Evolutionary conservation across 2,888 invertebrate species (phyloP).

Genomic region (Drosophila nr. perissopoda): DNA sequence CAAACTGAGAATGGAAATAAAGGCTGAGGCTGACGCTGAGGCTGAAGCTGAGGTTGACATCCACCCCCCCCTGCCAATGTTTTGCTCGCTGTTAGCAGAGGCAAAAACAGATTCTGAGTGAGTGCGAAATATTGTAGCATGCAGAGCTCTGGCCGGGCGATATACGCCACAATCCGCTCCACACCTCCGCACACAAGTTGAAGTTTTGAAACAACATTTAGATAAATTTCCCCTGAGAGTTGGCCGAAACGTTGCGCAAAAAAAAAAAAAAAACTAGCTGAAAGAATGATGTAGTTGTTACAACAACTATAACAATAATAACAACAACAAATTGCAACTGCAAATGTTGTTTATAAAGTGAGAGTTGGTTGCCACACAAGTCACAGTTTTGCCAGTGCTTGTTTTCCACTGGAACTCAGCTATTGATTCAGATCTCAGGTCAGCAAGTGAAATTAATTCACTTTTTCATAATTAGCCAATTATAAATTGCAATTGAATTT

Average conservation of each 20-base stretch:
- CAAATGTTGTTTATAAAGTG: conserved; percentile 17
- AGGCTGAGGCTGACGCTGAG: not conserved
- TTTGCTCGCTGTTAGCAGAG: conserved; percentile 31
- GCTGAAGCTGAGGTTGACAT: not conserved
- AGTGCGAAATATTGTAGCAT: conserved; percentile 70
- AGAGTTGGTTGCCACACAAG: conserved; percentile 14
- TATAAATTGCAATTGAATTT: not conserved
- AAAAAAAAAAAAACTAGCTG: conserved; percentile 11
- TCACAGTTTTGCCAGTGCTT: not conserved
- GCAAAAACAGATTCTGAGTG: conserved; percentile 72
- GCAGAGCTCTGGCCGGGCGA: conserved; percentile 9
- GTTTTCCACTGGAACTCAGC: not conserved
- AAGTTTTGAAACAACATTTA: conserved; percentile 82
- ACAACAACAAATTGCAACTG: conserved; percentile 34
- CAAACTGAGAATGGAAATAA: conserved; percentile 10
- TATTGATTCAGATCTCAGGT: not conserved
- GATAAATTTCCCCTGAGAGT: conserved; percentile 81
- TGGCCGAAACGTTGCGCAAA: conserved; percentile 25
- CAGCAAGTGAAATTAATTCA: not conserved
- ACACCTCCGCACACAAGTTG: conserved; percentile 49
- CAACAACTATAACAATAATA: conserved; percentile 17
- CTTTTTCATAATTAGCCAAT: not conserved
- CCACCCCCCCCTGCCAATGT: conserved; percentile 15
- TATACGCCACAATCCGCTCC: not conserved
- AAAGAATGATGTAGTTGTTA: conserved; percentile 53